Percentiles rank a stretch among this genome's conserved stretches.
Conservation (phyloP, 2,797 vertebrate genomes). For the Percopsis omiscomaycus region DNA sequence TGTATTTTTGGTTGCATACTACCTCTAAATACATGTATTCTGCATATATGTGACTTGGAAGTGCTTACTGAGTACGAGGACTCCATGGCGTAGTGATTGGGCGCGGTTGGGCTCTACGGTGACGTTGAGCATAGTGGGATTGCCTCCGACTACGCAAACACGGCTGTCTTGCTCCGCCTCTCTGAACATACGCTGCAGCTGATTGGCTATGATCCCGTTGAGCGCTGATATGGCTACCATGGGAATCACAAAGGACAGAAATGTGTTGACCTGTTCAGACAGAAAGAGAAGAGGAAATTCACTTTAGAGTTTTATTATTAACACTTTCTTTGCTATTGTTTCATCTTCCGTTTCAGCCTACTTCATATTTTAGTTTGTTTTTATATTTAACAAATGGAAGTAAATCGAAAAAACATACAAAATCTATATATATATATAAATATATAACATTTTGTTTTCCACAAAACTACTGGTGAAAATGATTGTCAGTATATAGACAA, state of each 20-base stretch:
- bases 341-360: too few species aligned
- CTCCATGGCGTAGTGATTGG: conserved; percentile 91
- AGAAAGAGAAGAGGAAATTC: not conserved
- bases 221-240: conserved; percentile 90
- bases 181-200: conserved; percentile 90
- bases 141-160: conserved; percentile 80
- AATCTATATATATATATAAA: too few species aligned
- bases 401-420: too few species aligned
- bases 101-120: conserved; percentile 88
- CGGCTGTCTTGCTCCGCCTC: conserved; percentile 90
- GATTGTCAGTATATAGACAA: too few species aligned
- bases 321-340: too few species aligned
- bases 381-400: too few species aligned
- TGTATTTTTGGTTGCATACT: too few species aligned
- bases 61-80: conserved; percentile 82
- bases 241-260: conserved; percentile 91
- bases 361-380: too few species aligned
- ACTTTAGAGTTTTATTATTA: too few species aligned
- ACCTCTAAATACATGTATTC: too few species aligned
- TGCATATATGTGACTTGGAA: not conserved
- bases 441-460: too few species aligned
- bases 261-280: conserved; percentile 83
- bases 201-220: conserved; percentile 93
- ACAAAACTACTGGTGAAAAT: too few species aligned
- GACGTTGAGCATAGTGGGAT: conserved; percentile 83